Evolutionary conservation across 2,888 invertebrate genomes (phyloP), one percentile per base, ranked within the genome.

Genomic region (Spatulosminthurus flaviceps): DNA sequence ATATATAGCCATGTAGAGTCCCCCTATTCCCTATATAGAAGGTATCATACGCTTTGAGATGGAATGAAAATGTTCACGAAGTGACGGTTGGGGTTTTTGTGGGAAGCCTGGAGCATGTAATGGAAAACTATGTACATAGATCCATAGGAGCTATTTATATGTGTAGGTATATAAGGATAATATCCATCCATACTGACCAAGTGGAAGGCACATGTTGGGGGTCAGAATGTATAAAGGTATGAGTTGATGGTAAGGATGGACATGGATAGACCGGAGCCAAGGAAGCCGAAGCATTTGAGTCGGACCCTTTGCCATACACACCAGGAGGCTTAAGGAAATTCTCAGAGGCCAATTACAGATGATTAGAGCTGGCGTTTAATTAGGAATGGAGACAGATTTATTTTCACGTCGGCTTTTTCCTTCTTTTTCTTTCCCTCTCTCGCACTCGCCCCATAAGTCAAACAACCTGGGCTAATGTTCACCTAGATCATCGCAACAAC

Each of bases 311-410:
- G 79, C 74, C 79, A 70, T 67, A 72, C 84, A 60, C 84, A 81
- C 81, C 84, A 83, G 84, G 84, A 84, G 83, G 84, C 79, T 78
- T 78, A 43, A 78, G 80, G 43, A 67, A 66, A 82, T 81, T 80
- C 83, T 81, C 67, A 81, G 82, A 83, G 82, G 76, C 83, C 85
- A 85, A 84, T 85, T 85, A 84, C 83, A 83, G 81, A 85, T 85
- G 80, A 85, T 85, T 85, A 83, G 84, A 83, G 78, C 81, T 85
- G 85, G 85, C 85, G 82, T 85, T 85, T 85, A 85, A 85, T 85
- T 85, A 85, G 84, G 81, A 83, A 82, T 64, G 80, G 84, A 85
- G 85, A 85, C 85, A 85, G 85, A 85, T 85, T 85, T 85, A 85
- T 85, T 84, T 82, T 83, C 81, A 76, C 81, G 78, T 29, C 64